These are phyloP conservation scores for Laterallus jamaicensis DNA, from an alignment of 2,113 vertebrate species.

Conservation along the genomic window DNA sequence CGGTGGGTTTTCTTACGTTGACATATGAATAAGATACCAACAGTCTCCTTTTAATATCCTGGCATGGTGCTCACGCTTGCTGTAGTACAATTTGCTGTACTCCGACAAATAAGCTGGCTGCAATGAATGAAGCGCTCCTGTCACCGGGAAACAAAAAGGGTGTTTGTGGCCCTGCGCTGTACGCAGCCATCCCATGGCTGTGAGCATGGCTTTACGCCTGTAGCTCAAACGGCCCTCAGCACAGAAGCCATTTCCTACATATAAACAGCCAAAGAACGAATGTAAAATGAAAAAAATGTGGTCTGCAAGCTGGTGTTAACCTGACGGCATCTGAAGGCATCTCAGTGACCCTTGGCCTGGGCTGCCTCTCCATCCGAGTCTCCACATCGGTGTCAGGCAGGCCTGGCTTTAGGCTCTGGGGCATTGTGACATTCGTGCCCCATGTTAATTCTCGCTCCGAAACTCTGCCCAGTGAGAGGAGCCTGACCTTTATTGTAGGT, in stretches of 20 bases:
- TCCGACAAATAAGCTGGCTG: background rate
- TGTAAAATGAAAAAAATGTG: background rate
- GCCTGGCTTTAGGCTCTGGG: no score
- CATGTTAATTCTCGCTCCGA: background rate
- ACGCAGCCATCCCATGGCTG: background rate
- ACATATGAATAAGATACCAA: background rate
- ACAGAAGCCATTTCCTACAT: background rate
- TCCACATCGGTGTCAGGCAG: no score
- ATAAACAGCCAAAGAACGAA: background rate
- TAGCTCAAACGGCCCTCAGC: background rate
- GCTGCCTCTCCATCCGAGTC: no score
- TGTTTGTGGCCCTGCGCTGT: accelerated
- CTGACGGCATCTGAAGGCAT: background rate
- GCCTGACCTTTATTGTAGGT: background rate
- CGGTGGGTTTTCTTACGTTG: background rate
- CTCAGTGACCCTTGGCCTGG: background rate
- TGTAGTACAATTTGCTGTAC: background rate
- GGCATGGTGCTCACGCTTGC: background rate
- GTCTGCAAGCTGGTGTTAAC: background rate
- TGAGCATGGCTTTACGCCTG: accelerated
- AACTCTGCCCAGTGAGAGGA: background rate
- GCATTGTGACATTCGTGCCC: no score
- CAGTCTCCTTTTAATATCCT: background rate
- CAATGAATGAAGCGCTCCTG: background rate
- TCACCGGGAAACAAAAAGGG: background rate